Evolutionary conservation across 2,888 invertebrate species (phyloP).

Genomic region (Troilus luridus): DNA sequence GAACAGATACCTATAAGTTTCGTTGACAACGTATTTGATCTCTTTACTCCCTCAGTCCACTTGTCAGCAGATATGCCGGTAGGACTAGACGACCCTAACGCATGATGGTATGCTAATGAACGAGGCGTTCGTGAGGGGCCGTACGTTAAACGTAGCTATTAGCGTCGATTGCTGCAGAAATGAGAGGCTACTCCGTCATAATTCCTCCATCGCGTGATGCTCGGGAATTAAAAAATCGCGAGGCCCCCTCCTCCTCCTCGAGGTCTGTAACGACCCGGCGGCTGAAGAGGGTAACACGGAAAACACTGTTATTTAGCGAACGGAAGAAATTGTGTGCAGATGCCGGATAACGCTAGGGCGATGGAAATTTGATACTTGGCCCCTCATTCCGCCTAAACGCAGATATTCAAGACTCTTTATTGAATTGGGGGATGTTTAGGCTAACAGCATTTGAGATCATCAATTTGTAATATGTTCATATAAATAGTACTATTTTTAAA

Average conservation of each 20-base stretch:
- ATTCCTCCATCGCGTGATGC: constrained; percentile 52
- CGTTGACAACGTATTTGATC: background rate
- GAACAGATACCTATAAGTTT: no score
- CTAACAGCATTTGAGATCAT: background rate
- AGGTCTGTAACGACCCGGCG: background rate
- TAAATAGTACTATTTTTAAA: background rate
- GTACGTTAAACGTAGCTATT: constrained; percentile 49
- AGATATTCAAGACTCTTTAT: constrained; percentile 12
- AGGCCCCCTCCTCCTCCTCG: background rate
- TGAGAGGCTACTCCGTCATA: constrained; percentile 51
- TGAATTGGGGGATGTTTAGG: background rate
- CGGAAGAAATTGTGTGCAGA: constrained; percentile 39
- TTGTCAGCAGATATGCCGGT: background rate
- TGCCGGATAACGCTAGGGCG: constrained; percentile 2
- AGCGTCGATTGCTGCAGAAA: constrained; percentile 42
- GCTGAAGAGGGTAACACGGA: constrained; percentile 24
- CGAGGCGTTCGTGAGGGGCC: constrained; percentile 27
- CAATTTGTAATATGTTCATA: background rate
- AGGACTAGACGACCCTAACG: background rate
- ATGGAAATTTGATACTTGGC: constrained; percentile 6
- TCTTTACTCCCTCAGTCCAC: background rate
- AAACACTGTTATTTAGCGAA: constrained; percentile 38
- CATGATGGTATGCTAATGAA: constrained; percentile 51
- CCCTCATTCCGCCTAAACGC: background rate
- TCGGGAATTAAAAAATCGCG: constrained; percentile 51